Percentiles rank a stretch among this genome's conserved stretches.
Evolutionary conservation across 2,113 vertebrate genomes (phyloP).

Genomic region (Chamaea fasciata): DNA sequence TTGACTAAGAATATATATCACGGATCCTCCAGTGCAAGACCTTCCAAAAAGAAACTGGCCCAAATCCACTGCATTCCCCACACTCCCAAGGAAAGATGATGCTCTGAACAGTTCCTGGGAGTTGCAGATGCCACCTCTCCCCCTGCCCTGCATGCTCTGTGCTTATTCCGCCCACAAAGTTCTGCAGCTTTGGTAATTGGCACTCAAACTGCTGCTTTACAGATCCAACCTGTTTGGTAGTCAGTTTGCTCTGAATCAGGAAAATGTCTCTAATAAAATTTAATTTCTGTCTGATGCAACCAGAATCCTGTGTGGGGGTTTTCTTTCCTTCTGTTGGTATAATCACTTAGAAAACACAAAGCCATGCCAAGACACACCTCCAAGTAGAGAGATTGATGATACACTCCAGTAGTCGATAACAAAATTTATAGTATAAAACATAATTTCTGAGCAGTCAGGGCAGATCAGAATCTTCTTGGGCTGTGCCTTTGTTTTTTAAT

Average conservation of each 20-base stretch:
- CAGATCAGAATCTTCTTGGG: neutral
- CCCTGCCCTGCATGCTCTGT: neutral
- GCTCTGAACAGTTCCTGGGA: neutral
- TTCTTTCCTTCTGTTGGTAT: neutral
- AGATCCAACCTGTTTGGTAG: neutral
- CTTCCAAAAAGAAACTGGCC: neutral
- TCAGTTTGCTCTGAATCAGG: neutral
- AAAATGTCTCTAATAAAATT: slow-evolving; percentile 46
- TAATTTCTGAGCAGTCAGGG: neutral
- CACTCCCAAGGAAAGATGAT: neutral
- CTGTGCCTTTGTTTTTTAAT: neutral
- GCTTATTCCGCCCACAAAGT: neutral
- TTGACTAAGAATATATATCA: neutral
- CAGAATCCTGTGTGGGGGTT: neutral
- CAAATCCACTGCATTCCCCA: neutral
- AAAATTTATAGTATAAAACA: neutral
- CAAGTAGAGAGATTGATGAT: neutral
- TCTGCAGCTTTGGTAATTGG: neutral
- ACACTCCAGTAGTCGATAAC: neutral
- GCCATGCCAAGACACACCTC: neutral
- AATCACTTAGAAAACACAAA: neutral
- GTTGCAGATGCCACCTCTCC: neutral
- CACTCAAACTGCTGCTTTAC: neutral
- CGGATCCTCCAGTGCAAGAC: neutral
- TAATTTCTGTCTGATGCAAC: slow-evolving; percentile 45